These are phyloP conservation scores for Nomada fucata DNA, from an alignment of 2,888 invertebrate genomes.

Conservation along the genomic window DNA sequence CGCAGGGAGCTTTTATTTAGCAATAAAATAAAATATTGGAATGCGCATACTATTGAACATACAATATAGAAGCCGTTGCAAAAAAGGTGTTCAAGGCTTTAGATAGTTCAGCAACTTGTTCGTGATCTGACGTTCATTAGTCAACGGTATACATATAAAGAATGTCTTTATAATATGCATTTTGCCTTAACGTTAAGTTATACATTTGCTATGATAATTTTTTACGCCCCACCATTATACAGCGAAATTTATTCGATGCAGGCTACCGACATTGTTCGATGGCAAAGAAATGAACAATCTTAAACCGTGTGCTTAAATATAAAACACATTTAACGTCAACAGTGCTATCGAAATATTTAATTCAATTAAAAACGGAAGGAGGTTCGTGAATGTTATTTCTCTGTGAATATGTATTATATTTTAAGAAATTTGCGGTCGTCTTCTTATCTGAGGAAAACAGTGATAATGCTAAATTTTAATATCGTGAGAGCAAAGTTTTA, in stretches of 20 bases:
- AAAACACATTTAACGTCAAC: slow-evolving; percentile 39
- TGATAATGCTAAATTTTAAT: slow-evolving; percentile 18
- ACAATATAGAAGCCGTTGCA: slow-evolving; percentile 1
- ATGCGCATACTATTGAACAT: not conserved
- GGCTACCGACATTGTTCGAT: slow-evolving; percentile 47
- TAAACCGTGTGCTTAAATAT: slow-evolving; percentile 35
- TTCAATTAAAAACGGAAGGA: slow-evolving; percentile 28
- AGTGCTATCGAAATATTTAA: slow-evolving; percentile 20
- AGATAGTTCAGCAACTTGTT: slow-evolving; percentile 42
- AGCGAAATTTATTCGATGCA: slow-evolving; percentile 48
- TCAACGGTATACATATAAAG: slow-evolving; percentile 38
- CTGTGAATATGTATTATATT: not conserved
- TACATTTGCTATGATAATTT: slow-evolving; percentile 63
- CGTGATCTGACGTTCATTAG: slow-evolving; percentile 54
- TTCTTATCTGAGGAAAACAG: slow-evolving; percentile 2
- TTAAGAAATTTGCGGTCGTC: not conserved
- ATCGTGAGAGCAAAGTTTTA: slow-evolving; percentile 15
- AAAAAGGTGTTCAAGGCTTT: slow-evolving; percentile 38
- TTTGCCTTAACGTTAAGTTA: slow-evolving; percentile 55
- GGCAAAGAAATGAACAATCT: slow-evolving; percentile 50
- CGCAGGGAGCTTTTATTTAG: too few relatives aligned
- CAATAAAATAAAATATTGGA: slow-evolving; percentile 10
- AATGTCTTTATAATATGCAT: slow-evolving; percentile 55
- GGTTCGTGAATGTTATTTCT: slow-evolving; percentile 46
- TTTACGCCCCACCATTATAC: slow-evolving; percentile 44